These are phyloP conservation scores for Gibbula magus DNA, from an alignment of 2,888 invertebrate genomes.

Conservation along the genomic window DNA sequence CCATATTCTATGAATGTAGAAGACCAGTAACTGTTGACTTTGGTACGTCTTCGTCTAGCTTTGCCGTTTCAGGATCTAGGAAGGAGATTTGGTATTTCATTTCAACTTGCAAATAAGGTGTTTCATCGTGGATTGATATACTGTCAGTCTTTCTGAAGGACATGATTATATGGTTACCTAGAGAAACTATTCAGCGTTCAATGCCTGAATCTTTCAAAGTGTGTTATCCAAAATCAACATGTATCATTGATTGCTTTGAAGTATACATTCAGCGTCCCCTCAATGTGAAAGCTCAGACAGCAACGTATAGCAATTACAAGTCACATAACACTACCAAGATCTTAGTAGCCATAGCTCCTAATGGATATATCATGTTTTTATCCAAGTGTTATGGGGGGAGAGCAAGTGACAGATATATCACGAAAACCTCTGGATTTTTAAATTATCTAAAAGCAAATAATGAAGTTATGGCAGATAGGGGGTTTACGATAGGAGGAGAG, in stretches of 20 bases:
- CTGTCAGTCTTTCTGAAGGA: background rate
- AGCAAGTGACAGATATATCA: slow-evolving; percentile 33
- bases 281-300: slow-evolving; percentile 17
- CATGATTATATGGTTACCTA: background rate
- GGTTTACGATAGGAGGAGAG: background rate
- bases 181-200: background rate
- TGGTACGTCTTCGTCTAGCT: background rate
- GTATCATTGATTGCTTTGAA: slow-evolving; percentile 21
- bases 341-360: slow-evolving; percentile 26
- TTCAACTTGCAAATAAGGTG: background rate
- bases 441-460: slow-evolving; percentile 17
- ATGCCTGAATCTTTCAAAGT: slow-evolving; percentile 10
- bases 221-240: slow-evolving; percentile 14
- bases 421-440: slow-evolving; percentile 31
- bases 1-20: background rate
- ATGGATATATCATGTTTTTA: slow-evolving; percentile 32
- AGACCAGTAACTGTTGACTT: background rate
- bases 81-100: background rate
- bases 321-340: slow-evolving; percentile 32
- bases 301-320: slow-evolving; percentile 32
- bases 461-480: slow-evolving; percentile 20
- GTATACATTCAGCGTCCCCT: slow-evolving; percentile 28
- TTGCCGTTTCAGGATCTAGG: background rate
- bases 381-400: slow-evolving; percentile 30
- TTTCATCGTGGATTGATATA: background rate